Evolutionary conservation across 53 echinoderm and acorn worm genomes (phyloP), one percentile per base, ranked within the genome.

Genomic region (Patiria pectinifera): DNA sequence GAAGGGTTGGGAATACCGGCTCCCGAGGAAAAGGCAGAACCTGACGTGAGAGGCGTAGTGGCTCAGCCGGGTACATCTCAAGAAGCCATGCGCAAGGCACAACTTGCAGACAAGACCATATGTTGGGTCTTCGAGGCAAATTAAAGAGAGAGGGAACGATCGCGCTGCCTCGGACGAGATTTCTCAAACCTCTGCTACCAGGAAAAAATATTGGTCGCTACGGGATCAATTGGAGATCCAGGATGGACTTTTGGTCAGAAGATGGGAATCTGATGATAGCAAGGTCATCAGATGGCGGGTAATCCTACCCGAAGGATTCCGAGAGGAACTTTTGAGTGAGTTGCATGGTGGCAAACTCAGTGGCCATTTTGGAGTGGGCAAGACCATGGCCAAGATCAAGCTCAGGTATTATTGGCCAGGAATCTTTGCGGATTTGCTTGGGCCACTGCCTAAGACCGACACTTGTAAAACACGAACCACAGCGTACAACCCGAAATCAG

Each of bases 341-440:
- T 61, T 95, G 69, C 93, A 95, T 91, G 91, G 78, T 7, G 84
- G 84, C 21, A 58, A 87, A 43, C 72, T 53, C 13, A 72, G 62
- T 19, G 84, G 91, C 35, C 93, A 93, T 69, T 82, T 93, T 83
- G 93, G 93, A 21, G 26, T 48, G 3, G 87, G 61, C 60, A 91
- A 93, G 49, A 95, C 91, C 63, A 6, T 82, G 13, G 59, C 82
- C 21, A 82, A 82, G 82, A 58, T 82, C n/a, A 82, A 82, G 19
- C 18, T 53, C 58, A 82, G 59, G 23, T 82, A 58, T n/a, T 82
- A 16, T 82, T 82, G 82, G 82, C 82, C 82, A 3, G 45, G 82
- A 21, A 80, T 46, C 15, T 13, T n/a, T 12, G 82, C 58, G 82
- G 82, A 80, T 80, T 80, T 80, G 80, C 80, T 80, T 80, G 80